Evolutionary conservation across 2,113 vertebrate species (phyloP).

Genomic region (Eleginops maclovinus): DNA sequence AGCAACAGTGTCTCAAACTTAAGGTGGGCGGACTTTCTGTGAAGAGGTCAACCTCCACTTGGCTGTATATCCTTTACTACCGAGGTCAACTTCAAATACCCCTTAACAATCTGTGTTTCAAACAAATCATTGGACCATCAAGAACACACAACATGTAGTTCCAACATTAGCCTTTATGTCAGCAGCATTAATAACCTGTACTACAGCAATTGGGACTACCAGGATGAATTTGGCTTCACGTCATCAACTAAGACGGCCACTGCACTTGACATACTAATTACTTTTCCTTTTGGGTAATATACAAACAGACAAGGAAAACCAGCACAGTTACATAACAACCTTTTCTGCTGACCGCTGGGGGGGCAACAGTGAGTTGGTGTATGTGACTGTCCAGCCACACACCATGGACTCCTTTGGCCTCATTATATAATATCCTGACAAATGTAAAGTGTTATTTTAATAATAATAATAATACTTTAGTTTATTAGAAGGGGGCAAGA

Average conservation of each 20-base stretch:
- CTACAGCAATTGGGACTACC: background rate
- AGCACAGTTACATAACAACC: conserved; percentile 64
- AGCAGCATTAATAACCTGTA: conserved; percentile 8
- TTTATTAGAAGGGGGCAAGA: background rate
- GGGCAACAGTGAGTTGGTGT: conserved; percentile 41
- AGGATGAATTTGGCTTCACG: too few species aligned
- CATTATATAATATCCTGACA: conserved; percentile 53
- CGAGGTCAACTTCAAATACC: too few species aligned
- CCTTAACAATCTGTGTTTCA: background rate
- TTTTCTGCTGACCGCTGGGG: conserved; percentile 52
- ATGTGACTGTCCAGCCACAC: conserved; percentile 46
- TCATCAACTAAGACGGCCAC: conserved; percentile 6
- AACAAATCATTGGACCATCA: background rate
- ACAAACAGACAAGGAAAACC: conserved; percentile 42
- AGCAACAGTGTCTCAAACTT: too few species aligned
- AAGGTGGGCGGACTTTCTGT: too few species aligned
- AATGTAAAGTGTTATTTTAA: background rate
- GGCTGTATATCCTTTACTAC: too few species aligned
- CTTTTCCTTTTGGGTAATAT: conserved; percentile 20
- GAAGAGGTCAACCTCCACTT: background rate
- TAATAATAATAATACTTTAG: background rate
- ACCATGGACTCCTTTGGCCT: conserved; percentile 15
- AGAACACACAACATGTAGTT: background rate
- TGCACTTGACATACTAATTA: conserved; percentile 12
- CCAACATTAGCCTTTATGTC: background rate